These are phyloP conservation scores for Andrena minutula DNA, from an alignment of 2,888 invertebrate genomes.

Conservation along the genomic window DNA sequence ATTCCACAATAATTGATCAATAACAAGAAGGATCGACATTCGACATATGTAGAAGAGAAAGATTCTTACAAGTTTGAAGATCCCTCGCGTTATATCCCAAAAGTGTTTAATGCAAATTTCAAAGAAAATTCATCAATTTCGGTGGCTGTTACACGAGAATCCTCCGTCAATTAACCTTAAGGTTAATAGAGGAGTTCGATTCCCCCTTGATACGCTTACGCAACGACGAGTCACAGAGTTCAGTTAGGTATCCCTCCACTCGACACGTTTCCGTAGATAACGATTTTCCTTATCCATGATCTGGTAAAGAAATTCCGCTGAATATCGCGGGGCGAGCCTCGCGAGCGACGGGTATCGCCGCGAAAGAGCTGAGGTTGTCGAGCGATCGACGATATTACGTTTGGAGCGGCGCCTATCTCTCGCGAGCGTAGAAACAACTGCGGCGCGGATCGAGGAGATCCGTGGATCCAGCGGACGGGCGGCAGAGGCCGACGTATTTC, in stretches of 20 bases:
- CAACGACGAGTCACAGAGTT: not conserved
- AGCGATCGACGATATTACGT: conserved; percentile 45
- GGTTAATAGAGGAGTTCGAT: conserved; percentile 1
- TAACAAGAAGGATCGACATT: no score
- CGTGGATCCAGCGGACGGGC: conserved; percentile 1
- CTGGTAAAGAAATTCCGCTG: conserved; percentile 24
- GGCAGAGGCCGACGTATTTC: not conserved
- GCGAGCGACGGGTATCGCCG: conserved; percentile 4
- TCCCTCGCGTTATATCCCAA: no score
- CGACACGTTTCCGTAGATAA: not conserved
- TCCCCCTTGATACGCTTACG: not conserved
- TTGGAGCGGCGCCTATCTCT: conserved; percentile 45
- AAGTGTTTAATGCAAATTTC: no score
- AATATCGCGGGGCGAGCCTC: conserved; percentile 3
- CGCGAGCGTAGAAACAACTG: conserved; percentile 28
- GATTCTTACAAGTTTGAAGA: no score
- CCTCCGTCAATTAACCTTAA: no score
- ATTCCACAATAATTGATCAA: no score
- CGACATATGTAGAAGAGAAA: no score
- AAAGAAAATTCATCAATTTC: no score
- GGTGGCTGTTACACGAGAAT: no score
- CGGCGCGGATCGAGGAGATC: conserved; percentile 14
- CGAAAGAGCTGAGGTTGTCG: conserved; percentile 41
- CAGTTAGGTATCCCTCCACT: not conserved
- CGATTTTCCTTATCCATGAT: not conserved